Conservation (phyloP, 2,113 vertebrate genomes). For the Centropus bengalensis region DNA sequence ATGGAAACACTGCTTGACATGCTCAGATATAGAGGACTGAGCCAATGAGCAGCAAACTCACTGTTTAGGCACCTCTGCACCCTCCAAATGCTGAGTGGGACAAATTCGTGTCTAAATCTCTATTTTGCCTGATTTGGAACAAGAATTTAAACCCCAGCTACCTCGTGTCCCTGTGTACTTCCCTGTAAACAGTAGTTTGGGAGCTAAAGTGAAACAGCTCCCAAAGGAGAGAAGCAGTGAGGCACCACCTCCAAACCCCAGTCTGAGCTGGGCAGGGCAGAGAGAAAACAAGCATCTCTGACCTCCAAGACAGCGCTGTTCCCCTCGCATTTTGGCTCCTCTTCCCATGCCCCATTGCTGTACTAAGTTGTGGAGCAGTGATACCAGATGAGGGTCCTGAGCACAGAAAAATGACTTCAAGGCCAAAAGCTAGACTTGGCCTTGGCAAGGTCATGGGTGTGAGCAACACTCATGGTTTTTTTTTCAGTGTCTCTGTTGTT, state of each 20-base stretch:
- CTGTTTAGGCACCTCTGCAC: not conserved
- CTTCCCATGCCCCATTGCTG: not conserved
- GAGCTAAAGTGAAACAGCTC: not conserved
- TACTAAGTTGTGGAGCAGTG: not conserved
- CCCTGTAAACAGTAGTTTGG: not conserved
- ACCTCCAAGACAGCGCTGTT: not conserved
- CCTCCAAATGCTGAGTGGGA: not conserved
- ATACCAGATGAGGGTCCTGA: not conserved
- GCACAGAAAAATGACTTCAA: not conserved
- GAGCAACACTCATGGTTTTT: not conserved
- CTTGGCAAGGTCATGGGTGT: not conserved
- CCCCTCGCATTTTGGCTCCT: not conserved
- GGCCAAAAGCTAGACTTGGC: not conserved
- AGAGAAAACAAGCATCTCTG: not conserved
- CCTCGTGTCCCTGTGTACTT: not conserved
- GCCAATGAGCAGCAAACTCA: rapidly evolving
- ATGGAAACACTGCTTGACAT: rapidly evolving
- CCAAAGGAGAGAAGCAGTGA: not conserved
- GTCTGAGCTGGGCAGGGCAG: not conserved
- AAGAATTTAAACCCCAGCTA: not conserved
- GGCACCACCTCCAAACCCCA: not conserved
- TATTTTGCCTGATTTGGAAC: not conserved
- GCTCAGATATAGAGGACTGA: not conserved
- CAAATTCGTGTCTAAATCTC: not conserved
- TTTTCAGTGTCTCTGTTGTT: not conserved